These are phyloP conservation scores for Hirtodrosophila histrioides DNA, from an alignment of 2,888 invertebrate genomes.

Conservation along the genomic window DNA sequence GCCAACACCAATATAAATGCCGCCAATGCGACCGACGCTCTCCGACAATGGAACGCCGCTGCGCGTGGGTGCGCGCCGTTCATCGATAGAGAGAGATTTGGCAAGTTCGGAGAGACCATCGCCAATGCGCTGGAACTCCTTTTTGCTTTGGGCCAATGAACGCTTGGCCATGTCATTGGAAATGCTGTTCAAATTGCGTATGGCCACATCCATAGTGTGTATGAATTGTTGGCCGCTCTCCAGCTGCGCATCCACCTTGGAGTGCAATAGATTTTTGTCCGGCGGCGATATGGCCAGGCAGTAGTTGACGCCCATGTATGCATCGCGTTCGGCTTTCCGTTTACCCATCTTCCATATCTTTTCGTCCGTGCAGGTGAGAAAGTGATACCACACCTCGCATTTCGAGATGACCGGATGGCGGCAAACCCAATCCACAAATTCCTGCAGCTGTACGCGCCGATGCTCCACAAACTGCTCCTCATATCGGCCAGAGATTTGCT, in stretches of 20 bases:
- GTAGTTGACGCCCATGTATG: constrained; percentile 94
- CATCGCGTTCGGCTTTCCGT: constrained; percentile 96
- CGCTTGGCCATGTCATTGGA: constrained; percentile 94
- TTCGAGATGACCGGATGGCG: constrained; percentile 97
- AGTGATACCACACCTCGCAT: constrained; percentile 97
- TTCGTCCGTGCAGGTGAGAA: constrained; percentile 98
- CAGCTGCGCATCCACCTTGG: constrained; percentile 91
- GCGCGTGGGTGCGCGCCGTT: constrained; percentile 86
- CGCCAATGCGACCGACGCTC: constrained; percentile 93
- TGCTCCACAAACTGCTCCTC: constrained; percentile 99
- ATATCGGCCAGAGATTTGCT: constrained; percentile 98
- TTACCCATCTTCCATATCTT: constrained; percentile 99
- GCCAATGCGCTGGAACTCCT: constrained; percentile 96
- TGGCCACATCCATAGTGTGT: constrained; percentile 93
- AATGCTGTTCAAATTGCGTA: constrained; percentile 92
- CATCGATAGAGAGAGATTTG: constrained; percentile 92
- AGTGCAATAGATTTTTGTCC: constrained; percentile 90
- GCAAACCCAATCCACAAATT: constrained; percentile 98
- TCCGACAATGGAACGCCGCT: constrained; percentile 89
- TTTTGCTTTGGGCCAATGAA: constrained; percentile 87
- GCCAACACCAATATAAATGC: constrained; percentile 95
- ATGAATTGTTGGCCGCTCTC: constrained; percentile 94
- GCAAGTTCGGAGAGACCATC: constrained; percentile 94
- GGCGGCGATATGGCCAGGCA: constrained; percentile 95
- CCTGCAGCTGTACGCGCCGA: constrained; percentile 95